Conservation (phyloP, 1,140 invertebrate genomes). For the Hyles euphorbiae region DNA sequence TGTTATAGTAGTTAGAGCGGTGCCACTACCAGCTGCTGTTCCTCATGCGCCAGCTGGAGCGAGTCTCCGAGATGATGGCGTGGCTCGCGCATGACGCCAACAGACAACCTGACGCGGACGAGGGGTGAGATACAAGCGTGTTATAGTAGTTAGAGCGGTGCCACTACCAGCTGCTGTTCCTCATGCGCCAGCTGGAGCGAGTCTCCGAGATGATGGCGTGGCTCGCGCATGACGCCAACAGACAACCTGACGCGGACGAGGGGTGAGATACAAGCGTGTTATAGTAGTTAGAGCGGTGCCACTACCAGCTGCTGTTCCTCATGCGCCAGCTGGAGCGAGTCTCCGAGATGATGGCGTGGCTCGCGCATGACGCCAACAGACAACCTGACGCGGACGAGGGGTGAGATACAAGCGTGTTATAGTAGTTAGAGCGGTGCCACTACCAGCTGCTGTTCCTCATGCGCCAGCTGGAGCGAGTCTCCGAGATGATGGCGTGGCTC, state of each 20-base stretch:
- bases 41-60: slow-evolving; percentile 88
- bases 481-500: slow-evolving; percentile 87
- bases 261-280: slow-evolving; percentile 28
- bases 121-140: slow-evolving; percentile 31
- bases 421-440: slow-evolving; percentile 88
- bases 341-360: slow-evolving; percentile 85
- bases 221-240: slow-evolving; percentile 85
- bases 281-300: slow-evolving; percentile 85
- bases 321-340: slow-evolving; percentile 89
- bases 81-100: slow-evolving; percentile 88
- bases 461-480: slow-evolving; percentile 87
- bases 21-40: slow-evolving; percentile 97
- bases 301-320: slow-evolving; percentile 94
- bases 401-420: slow-evolving; percentile 21
- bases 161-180: slow-evolving; percentile 94
- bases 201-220: slow-evolving; percentile 87
- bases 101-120: slow-evolving; percentile 57
- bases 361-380: slow-evolving; percentile 86
- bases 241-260: slow-evolving; percentile 53
- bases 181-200: slow-evolving; percentile 89
- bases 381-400: slow-evolving; percentile 48
- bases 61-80: slow-evolving; percentile 86
- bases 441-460: slow-evolving; percentile 94
- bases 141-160: slow-evolving; percentile 82
- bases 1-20: slow-evolving; percentile 78